Evolutionary conservation across 2,888 invertebrate genomes (phyloP).

Genomic region (Acheta domesticus): DNA sequence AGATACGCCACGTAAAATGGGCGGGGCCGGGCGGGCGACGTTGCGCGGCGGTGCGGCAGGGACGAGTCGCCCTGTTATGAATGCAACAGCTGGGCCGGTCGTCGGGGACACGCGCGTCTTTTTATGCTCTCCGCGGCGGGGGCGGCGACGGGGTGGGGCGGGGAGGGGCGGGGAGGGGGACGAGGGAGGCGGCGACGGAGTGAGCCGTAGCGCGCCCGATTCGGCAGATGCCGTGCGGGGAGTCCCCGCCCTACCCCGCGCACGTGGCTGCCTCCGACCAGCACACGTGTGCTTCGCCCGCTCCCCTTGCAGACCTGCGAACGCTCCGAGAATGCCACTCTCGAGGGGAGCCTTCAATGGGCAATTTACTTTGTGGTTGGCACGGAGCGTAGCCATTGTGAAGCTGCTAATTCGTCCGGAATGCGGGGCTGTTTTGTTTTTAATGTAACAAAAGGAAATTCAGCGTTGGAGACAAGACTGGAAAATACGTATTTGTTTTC

Average conservation of each 20-base stretch:
- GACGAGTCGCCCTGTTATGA: not conserved
- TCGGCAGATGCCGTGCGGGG: not conserved
- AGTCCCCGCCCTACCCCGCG: not conserved
- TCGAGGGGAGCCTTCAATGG: too few species aligned
- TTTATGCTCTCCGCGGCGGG: not conserved
- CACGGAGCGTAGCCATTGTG: too few species aligned
- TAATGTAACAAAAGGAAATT: too few species aligned
- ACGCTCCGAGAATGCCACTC: too few species aligned
- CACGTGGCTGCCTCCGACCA: not conserved
- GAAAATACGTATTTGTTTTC: too few species aligned
- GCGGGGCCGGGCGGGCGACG: too few species aligned
- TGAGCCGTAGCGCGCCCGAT: not conserved
- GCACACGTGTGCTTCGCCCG: not conserved
- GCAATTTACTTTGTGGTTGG: too few species aligned
- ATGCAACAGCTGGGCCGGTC: not conserved
- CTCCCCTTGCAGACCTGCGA: too few species aligned
- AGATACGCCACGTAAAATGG: too few species aligned
- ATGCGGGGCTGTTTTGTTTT: too few species aligned
- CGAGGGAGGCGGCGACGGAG: not conserved
- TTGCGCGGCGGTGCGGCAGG: not conserved
- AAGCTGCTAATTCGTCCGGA: too few species aligned
- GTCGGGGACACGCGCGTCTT: not conserved
- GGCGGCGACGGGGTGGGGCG: not conserved
- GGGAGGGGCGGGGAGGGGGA: not conserved
- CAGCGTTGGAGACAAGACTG: too few species aligned